Conservation (phyloP, 2,113 vertebrate genomes). For the Peromyscus leucopus region DNA sequence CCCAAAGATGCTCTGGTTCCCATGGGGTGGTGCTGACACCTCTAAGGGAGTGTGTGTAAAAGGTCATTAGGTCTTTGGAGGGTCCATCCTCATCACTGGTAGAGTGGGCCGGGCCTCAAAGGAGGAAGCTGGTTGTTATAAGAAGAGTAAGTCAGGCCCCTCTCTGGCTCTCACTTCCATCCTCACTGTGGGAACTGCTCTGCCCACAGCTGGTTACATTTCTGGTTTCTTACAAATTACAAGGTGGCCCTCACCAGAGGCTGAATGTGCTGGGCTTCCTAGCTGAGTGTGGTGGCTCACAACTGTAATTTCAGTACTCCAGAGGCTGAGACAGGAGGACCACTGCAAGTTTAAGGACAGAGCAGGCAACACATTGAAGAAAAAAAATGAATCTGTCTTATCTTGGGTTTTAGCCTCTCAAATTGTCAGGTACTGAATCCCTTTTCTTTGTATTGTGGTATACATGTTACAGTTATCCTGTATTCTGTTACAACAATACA, state of each 20-base stretch:
- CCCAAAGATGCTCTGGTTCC: background rate
- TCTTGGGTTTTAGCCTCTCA: background rate
- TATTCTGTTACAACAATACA: background rate
- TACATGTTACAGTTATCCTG: fast-evolving
- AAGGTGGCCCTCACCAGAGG: background rate
- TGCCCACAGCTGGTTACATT: background rate
- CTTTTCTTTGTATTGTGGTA: background rate
- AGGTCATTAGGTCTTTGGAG: background rate
- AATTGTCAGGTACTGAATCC: background rate
- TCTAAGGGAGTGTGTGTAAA: background rate
- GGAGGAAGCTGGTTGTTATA: background rate
- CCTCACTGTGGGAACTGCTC: background rate
- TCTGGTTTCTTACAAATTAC: background rate
- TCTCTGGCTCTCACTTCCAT: no score
- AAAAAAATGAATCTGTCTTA: background rate
- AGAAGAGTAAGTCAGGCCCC: background rate
- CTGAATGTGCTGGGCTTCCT: background rate
- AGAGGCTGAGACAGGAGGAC: background rate
- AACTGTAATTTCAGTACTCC: background rate
- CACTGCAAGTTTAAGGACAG: background rate
- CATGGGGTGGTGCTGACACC: background rate
- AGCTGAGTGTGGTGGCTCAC: background rate
- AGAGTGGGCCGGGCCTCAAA: background rate
- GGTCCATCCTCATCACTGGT: background rate
- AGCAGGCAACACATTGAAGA: background rate